Evolutionary conservation across 37 sponge, comb jelly and placozoan species (phyloP).

Genomic region (Diacarnus erythraeanus): DNA sequence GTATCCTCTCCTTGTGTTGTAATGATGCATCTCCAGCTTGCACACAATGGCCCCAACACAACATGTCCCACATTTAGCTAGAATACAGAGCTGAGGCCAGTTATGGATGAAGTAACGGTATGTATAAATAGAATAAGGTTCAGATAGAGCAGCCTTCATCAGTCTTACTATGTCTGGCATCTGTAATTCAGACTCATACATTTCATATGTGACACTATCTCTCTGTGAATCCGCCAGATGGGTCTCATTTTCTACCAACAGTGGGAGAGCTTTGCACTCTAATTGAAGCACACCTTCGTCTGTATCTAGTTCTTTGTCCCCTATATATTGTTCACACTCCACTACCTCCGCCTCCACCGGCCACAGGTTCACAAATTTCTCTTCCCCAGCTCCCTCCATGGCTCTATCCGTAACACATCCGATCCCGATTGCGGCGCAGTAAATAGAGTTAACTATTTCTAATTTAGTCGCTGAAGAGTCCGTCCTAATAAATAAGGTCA

Average conservation of each 20-base stretch:
- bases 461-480: too few relatives aligned
- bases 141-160: slow-evolving; percentile 92
- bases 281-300: slow-evolving; percentile 25
- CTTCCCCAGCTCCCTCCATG: background rate
- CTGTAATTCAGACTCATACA: slow-evolving; percentile 80
- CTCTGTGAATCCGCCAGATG: background rate
- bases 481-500: too few relatives aligned
- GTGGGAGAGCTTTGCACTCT: background rate
- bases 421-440: too few relatives aligned
- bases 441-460: too few relatives aligned
- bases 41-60: slow-evolving; percentile 96
- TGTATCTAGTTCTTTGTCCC: background rate
- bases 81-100: slow-evolving; percentile 91
- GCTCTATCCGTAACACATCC: too few relatives aligned
- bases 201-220: slow-evolving; percentile 50
- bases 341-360: background rate
- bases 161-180: slow-evolving; percentile 86
- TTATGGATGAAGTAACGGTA: slow-evolving; percentile 98
- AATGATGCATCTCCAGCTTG: slow-evolving; percentile 78
- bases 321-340: background rate
- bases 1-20: slow-evolving; percentile 79
- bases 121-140: slow-evolving; percentile 99
- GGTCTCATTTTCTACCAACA: background rate
- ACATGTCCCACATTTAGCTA: slow-evolving; percentile 70
- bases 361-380: slow-evolving; percentile 9